Conservation (phyloP, 92 coral and sea anemone species). For the Palythoa heliodiscus region DNA sequence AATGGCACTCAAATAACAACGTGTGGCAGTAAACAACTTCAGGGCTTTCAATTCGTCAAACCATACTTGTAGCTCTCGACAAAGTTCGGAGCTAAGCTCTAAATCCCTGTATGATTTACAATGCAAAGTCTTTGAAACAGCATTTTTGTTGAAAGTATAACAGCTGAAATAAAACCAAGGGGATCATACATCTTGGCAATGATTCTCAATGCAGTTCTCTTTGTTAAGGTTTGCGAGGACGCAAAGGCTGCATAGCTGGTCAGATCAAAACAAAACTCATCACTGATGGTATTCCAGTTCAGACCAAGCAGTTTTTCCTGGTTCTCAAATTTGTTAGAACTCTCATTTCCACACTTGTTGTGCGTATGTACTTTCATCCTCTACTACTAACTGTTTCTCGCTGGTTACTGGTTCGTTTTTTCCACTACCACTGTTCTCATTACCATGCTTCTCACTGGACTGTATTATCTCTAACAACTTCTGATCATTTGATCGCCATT, state of each 20-base stretch:
- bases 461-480: neutral
- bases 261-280: slow-evolving; percentile 28
- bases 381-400: slow-evolving; percentile 22
- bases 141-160: slow-evolving; percentile 49
- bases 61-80: slow-evolving; percentile 26
- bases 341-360: slow-evolving; percentile 28
- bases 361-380: slow-evolving; percentile 42
- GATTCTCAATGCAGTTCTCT: slow-evolving; percentile 48
- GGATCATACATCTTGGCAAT: slow-evolving; percentile 64
- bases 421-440: slow-evolving; percentile 8
- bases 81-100: slow-evolving; percentile 26
- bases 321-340: neutral
- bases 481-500: slow-evolving; percentile 50
- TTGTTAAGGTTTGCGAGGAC: slow-evolving; percentile 32
- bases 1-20: slow-evolving; percentile 37
- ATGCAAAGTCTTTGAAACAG: slow-evolving; percentile 49
- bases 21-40: slow-evolving; percentile 12
- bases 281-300: slow-evolving; percentile 29
- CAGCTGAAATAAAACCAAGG: slow-evolving; percentile 50
- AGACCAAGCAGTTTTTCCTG: slow-evolving; percentile 23
- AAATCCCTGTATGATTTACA: slow-evolving; percentile 49
- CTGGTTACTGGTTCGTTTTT: slow-evolving; percentile 1
- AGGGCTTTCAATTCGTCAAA: slow-evolving; percentile 16
- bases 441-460: slow-evolving; percentile 7
- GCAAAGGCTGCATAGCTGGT: slow-evolving; percentile 24